Evolutionary conservation across 64 coral and sea anemone genomes (phyloP).

Genomic region (Acropora tenuis): DNA sequence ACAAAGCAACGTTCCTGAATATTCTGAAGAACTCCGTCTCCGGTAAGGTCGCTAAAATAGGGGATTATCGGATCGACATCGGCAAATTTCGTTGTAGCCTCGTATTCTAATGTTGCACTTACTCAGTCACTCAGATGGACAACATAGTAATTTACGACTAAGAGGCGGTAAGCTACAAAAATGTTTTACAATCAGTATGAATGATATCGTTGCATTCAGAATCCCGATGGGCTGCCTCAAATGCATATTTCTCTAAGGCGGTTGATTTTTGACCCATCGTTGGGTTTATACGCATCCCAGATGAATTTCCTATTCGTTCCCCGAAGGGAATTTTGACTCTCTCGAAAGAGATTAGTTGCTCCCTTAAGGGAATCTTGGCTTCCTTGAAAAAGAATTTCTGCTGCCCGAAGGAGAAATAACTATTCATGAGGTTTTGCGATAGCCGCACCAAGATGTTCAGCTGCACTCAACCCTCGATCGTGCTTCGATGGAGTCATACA

Average conservation of each 20-base stretch:
- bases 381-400: slow-evolving; percentile 39
- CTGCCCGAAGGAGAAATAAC: neutral
- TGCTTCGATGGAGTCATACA: neutral
- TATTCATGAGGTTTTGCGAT: neutral
- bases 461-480: neutral
- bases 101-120: too few species aligned
- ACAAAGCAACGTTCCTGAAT: too few species aligned
- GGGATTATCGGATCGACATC: too few species aligned
- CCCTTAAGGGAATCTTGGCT: slow-evolving; percentile 36
- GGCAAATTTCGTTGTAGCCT: too few species aligned
- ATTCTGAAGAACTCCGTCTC: too few species aligned
- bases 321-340: slow-evolving; percentile 32
- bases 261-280: slow-evolving; percentile 25
- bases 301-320: neutral
- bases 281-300: slow-evolving; percentile 6
- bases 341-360: slow-evolving; percentile 27
- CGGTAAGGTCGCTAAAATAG: too few species aligned
- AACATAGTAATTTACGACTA: too few species aligned
- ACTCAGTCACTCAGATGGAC: too few species aligned
- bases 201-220: slow-evolving; percentile 12
- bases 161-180: neutral
- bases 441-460: neutral
- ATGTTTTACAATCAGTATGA: slow-evolving; percentile 4
- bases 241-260: neutral
- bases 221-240: neutral